Conservation (phyloP, 2,113 vertebrate genomes). For the Poecilia latipinna region DNA sequence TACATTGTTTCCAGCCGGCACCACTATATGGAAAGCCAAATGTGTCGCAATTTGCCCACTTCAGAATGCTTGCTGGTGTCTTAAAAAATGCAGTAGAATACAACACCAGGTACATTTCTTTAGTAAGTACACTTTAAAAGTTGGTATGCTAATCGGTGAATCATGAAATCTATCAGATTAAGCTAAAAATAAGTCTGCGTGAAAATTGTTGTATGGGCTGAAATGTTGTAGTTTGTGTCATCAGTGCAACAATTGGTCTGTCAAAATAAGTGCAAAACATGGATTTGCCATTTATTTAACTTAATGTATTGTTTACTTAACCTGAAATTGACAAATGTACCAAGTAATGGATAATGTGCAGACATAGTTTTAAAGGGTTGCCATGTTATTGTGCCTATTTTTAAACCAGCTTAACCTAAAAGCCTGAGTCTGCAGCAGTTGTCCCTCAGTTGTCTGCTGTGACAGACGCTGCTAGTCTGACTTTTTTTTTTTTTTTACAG, state of each 20-base stretch:
- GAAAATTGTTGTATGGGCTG: not conserved
- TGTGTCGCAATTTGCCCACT: too few relatives aligned
- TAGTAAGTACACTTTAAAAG: too few relatives aligned
- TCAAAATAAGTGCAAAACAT: not conserved
- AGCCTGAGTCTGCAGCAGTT: slow-evolving; percentile 59
- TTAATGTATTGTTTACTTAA: too few relatives aligned
- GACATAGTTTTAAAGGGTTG: not conserved
- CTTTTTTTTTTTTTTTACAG: slow-evolving; percentile 50
- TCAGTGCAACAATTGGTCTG: not conserved
- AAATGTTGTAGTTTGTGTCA: not conserved
- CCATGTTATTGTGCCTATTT: not conserved
- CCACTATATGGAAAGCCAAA: not conserved
- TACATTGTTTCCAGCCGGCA: too few relatives aligned
- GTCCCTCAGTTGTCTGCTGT: slow-evolving; percentile 68
- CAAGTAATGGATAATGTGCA: not conserved
- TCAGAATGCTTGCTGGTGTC: too few relatives aligned
- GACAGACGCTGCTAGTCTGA: slow-evolving; percentile 57
- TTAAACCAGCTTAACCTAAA: slow-evolving; percentile 46
- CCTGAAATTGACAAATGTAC: too few relatives aligned
- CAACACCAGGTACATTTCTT: too few relatives aligned
- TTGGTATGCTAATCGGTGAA: not conserved
- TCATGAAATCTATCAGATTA: too few relatives aligned
- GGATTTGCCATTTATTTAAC: not conserved
- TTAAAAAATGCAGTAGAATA: too few relatives aligned
- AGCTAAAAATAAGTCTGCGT: too few relatives aligned